A percentile compares a stretch with the other conserved stretches of the same genome.
Conservation (phyloP, 2,797 vertebrate species). For the Taeniopygia guttata region DNA sequence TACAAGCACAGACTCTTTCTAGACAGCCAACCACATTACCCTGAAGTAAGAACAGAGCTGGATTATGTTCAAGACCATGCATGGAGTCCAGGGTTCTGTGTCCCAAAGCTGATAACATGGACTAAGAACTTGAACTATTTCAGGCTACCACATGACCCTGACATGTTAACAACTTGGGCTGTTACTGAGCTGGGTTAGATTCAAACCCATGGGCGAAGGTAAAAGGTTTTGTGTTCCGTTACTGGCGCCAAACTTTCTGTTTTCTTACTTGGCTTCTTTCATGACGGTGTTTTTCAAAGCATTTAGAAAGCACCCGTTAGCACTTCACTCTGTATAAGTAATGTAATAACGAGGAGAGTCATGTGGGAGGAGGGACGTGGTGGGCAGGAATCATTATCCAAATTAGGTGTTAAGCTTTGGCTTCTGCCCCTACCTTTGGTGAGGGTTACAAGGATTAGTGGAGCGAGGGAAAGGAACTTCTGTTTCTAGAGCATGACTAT, state of each 20-base stretch:
- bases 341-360: constrained; percentile 36
- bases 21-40: neutral
- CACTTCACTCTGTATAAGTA: constrained; percentile 7
- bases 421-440: constrained; percentile 29
- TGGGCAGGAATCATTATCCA: constrained; percentile 44
- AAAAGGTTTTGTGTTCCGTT: constrained; percentile 26
- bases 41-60: neutral
- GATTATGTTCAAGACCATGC: neutral
- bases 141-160: constrained; percentile 17
- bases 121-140: constrained; percentile 22
- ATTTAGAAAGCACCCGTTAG: constrained; percentile 1
- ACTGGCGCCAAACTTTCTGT: constrained; percentile 8
- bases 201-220: neutral
- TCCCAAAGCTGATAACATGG: neutral
- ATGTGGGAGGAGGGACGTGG: constrained; percentile 13
- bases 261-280: neutral
- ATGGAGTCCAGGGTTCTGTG: neutral
- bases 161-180: constrained; percentile 22
- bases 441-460: constrained; percentile 47
- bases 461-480: constrained; percentile 43
- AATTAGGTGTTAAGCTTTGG: constrained; percentile 62
- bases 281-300: constrained; percentile 1
- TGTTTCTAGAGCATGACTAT: constrained; percentile 47
- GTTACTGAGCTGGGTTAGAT: constrained; percentile 30
- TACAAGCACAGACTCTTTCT: neutral